phyloP scores from a whole-genome alignment of 2,888 invertebrate species.

The Trachelus iudaicus region DNA sequence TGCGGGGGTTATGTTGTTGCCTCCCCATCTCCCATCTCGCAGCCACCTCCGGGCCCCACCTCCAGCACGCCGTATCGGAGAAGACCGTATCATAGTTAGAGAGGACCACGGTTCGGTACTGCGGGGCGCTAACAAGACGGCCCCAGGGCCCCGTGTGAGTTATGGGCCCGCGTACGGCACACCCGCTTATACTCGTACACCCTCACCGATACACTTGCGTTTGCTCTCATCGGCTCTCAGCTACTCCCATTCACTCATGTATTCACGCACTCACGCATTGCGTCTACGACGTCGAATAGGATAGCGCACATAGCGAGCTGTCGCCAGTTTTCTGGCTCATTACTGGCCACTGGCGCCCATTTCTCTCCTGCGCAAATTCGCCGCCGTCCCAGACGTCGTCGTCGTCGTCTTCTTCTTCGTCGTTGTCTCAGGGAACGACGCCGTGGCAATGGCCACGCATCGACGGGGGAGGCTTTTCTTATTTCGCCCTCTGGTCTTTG shows the following conservation, averaged over 20 bases:
- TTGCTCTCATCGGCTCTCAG: conserved; percentile 31
- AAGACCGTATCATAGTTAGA: conserved; percentile 47
- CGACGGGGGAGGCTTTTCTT: conserved; percentile 33
- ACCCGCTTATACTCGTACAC: conserved; percentile 23
- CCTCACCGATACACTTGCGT: conserved; percentile 20
- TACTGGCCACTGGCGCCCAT: conserved; percentile 57
- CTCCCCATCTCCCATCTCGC: background rate
- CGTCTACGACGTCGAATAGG: conserved; percentile 25
- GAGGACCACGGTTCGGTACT: conserved; percentile 28
- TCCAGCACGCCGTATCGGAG: conserved; percentile 26
- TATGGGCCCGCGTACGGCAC: conserved; percentile 52
- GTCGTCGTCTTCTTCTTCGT: conserved; percentile 2
- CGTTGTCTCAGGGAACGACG: background rate
- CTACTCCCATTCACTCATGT: conserved; percentile 9
- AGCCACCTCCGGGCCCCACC: background rate
- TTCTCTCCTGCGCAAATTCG: conserved; percentile 38
- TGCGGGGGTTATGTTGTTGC: conserved; percentile 29
- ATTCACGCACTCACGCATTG: conserved; percentile 8
- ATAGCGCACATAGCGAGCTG: conserved; percentile 56
- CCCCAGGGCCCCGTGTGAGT: conserved; percentile 53
- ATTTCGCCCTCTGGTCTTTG: conserved; percentile 40
- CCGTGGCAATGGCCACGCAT: background rate
- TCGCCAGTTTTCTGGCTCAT: conserved; percentile 66
- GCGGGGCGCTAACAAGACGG: conserved; percentile 58
- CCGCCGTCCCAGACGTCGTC: conserved; percentile 3